Conservation (phyloP, 2,797 vertebrate genomes). For the Phyllotis vaccarum region DNA sequence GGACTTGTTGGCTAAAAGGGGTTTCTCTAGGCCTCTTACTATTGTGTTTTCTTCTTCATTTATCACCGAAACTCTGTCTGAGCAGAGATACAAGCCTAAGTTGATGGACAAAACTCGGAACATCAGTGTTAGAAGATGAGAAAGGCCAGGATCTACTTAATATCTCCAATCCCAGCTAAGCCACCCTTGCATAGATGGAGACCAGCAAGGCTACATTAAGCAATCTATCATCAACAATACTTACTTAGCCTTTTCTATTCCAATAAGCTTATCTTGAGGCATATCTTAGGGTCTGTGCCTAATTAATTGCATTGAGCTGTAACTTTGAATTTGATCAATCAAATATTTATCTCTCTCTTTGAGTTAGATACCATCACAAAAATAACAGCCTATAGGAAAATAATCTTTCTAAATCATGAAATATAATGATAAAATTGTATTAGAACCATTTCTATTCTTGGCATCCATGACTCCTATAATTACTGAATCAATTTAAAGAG, state of each 20-base stretch:
- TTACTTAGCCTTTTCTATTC: background rate
- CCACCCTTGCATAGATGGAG: background rate
- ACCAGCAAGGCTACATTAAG: background rate
- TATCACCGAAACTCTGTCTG: background rate
- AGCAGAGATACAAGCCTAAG: background rate
- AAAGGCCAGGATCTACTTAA: background rate
- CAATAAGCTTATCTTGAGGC: background rate
- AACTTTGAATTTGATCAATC: slow-evolving; percentile 52
- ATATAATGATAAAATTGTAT: slow-evolving; percentile 37
- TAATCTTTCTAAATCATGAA: slow-evolving; percentile 43
- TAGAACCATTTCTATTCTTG: slow-evolving; percentile 25
- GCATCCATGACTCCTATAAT: slow-evolving; percentile 11
- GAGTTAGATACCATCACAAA: slow-evolving; percentile 21
- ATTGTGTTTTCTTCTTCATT: background rate
- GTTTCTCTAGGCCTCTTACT: background rate
- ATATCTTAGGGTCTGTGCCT: background rate
- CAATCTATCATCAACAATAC: background rate
- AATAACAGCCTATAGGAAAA: background rate
- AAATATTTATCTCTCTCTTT: background rate
- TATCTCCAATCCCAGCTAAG: background rate
- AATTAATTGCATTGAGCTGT: background rate
- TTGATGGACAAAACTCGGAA: background rate
- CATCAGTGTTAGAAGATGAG: background rate
- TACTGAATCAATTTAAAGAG: background rate
- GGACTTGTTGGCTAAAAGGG: background rate